phyloP scores from a whole-genome alignment of 2,797 vertebrate genomes.

The Coilia nasus region DNA sequence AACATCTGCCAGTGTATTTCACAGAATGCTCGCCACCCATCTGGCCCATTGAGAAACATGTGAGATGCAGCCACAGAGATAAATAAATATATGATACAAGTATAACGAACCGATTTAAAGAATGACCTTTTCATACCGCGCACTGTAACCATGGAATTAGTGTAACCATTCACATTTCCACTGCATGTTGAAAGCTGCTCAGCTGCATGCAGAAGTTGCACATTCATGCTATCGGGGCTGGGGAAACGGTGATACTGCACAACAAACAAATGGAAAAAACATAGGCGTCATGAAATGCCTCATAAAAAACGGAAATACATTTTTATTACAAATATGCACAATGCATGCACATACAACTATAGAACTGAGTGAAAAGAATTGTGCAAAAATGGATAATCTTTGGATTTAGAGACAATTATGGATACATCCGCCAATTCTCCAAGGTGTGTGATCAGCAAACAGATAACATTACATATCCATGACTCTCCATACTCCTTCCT shows the following conservation, averaged over 20 bases:
- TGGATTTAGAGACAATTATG: background rate
- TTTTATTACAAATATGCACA: background rate
- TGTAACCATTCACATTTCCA: conserved; percentile 16
- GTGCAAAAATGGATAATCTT: background rate
- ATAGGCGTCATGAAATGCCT: too few species aligned
- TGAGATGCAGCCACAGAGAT: conserved; percentile 42
- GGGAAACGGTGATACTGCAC: background rate
- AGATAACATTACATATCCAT: background rate
- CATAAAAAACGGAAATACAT: background rate
- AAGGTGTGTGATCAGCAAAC: background rate
- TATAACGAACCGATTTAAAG: conserved; percentile 16
- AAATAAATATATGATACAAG: conserved; percentile 39
- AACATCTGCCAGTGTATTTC: conserved; percentile 72
- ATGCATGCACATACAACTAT: background rate
- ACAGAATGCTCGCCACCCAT: conserved; percentile 61
- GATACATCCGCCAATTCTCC: background rate
- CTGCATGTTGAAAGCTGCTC: conserved; percentile 10
- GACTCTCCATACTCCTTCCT: background rate
- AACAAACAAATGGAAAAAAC: background rate
- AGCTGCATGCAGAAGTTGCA: background rate
- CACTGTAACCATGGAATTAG: conserved; percentile 16
- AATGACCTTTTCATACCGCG: conserved; percentile 3
- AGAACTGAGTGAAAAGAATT: background rate
- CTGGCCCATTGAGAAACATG: conserved; percentile 64
- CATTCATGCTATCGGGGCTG: background rate